Conservation (phyloP, 2,113 vertebrate species). For the Vulpes ferrilata region DNA sequence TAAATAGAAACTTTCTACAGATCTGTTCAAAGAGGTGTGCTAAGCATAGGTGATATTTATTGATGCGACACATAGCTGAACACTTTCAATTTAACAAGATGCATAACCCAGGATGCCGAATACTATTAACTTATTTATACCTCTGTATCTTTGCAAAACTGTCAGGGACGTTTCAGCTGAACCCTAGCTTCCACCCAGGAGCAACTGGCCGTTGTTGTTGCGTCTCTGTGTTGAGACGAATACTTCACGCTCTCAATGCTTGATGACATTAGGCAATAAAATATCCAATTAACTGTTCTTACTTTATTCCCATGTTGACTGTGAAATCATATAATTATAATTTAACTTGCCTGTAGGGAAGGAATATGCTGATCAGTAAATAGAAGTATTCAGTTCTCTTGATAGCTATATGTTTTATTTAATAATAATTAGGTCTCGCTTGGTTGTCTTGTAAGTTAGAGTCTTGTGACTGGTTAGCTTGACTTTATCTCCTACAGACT, state of each 20-base stretch:
- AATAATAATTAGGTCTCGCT: constrained; percentile 75
- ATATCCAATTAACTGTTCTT: constrained; percentile 68
- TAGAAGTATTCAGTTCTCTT: constrained; percentile 61
- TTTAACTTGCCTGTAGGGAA: constrained; percentile 72
- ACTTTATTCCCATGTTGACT: constrained; percentile 75
- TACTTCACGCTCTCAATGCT: background rate
- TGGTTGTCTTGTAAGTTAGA: constrained; percentile 67
- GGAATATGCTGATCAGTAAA: constrained; percentile 75
- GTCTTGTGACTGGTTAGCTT: background rate
- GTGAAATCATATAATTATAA: constrained; percentile 75
- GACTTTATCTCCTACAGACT: background rate
- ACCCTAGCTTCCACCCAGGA: background rate
- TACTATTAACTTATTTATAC: background rate
- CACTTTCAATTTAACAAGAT: background rate
- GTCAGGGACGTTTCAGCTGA: background rate
- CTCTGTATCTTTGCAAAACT: background rate
- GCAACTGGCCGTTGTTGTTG: background rate
- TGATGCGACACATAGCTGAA: background rate
- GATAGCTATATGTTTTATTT: constrained; percentile 73
- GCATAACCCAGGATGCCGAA: background rate
- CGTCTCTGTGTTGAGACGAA: background rate
- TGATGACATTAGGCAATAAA: constrained; percentile 61
- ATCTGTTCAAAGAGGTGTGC: background rate
- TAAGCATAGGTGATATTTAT: background rate
- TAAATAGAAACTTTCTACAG: background rate